These are phyloP conservation scores for Malthinus seriepunctatus DNA, from an alignment of 2,888 invertebrate species.

Conservation along the genomic window DNA sequence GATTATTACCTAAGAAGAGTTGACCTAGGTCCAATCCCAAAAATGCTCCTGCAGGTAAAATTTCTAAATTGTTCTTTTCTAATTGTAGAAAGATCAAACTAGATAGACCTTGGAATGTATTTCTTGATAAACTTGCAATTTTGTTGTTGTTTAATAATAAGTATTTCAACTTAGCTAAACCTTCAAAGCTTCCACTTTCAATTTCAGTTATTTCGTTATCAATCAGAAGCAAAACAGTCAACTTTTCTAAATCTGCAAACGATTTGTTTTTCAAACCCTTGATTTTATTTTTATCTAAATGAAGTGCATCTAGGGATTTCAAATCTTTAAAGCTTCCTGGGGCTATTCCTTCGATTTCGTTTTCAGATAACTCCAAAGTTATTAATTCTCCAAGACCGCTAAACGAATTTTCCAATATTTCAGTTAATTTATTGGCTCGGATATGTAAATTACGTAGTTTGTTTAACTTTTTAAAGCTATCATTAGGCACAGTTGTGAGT, in stretches of 20 bases:
- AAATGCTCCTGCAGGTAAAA: neutral
- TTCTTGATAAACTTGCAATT: neutral
- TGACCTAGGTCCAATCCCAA: neutral
- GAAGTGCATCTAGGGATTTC: neutral
- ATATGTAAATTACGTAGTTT: neutral
- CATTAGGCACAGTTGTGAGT: neutral
- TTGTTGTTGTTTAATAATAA: conserved; percentile 1
- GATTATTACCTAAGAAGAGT: neutral
- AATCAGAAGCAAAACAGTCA: neutral
- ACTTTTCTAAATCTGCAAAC: neutral
- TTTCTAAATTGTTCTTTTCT: neutral
- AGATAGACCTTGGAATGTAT: neutral
- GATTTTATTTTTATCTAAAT: neutral
- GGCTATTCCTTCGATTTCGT: neutral
- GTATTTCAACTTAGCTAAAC: neutral
- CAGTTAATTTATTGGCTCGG: neutral
- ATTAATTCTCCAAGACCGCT: neutral
- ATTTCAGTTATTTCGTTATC: neutral
- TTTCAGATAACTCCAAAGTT: neutral
- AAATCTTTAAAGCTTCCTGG: neutral
- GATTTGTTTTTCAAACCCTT: neutral
- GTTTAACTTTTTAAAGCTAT: neutral
- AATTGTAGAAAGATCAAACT: neutral
- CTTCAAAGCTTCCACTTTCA: neutral
- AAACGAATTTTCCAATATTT: neutral